Percentiles rank a stretch among this genome's conserved stretches.
Evolutionary conservation across 2,797 vertebrate genomes (phyloP).

Genomic region (Alauda arvensis): DNA sequence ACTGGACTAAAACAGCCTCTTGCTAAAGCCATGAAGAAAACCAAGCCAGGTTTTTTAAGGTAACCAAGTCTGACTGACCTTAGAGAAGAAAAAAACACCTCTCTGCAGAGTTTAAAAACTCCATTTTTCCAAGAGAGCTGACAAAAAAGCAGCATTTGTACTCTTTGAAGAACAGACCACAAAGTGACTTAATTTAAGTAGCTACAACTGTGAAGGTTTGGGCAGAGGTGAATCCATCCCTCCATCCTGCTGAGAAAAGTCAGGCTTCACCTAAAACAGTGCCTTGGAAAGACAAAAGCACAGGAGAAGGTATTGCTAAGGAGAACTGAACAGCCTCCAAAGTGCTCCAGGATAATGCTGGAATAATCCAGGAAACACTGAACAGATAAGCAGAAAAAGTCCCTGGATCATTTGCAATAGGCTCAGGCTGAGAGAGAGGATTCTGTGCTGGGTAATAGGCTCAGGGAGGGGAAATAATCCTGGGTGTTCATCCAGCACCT

Average conservation of each 20-base stretch:
- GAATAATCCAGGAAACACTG: conserved; percentile 16
- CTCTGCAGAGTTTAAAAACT: conserved; percentile 31
- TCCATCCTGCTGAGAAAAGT: conserved; percentile 13
- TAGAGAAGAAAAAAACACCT: neutral
- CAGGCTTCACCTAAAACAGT: neutral
- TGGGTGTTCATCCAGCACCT: neutral
- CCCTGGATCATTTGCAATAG: neutral
- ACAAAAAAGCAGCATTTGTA: neutral
- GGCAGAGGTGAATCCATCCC: conserved; percentile 38
- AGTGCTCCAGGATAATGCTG: neutral
- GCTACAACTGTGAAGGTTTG: conserved; percentile 32
- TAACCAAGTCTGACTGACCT: conserved; percentile 20
- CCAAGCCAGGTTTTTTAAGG: conserved; percentile 16
- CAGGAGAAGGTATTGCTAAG: neutral
- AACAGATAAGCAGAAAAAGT: neutral
- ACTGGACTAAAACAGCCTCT: neutral
- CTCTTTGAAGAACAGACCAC: conserved; percentile 39
- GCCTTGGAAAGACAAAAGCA: neutral
- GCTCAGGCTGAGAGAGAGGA: neutral
- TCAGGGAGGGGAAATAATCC: conserved; percentile 14
- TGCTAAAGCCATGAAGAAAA: conserved; percentile 13
- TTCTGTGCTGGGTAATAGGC: neutral
- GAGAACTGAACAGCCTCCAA: neutral
- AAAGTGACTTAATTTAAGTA: conserved; percentile 43
- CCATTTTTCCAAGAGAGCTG: neutral